phyloP scores from a whole-genome alignment of 2,888 invertebrate genomes.

The Alitta virens region DNA sequence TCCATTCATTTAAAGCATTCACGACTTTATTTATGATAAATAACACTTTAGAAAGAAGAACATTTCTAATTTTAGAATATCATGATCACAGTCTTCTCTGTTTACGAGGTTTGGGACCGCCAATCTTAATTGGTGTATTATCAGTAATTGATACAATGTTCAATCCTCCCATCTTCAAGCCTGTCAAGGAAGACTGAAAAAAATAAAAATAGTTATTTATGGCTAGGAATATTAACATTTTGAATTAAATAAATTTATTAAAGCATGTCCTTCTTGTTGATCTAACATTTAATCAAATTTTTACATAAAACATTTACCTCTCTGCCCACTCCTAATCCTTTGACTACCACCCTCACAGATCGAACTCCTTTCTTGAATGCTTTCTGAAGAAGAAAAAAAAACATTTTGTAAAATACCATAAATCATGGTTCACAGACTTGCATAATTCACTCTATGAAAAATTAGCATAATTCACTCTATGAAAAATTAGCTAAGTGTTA shows the following conservation, averaged over 20 bases:
- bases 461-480: too few relatives aligned
- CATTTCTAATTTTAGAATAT: too few relatives aligned
- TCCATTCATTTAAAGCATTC: too few relatives aligned
- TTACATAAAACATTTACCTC: constrained; percentile 65
- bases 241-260: not conserved
- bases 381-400: too few relatives aligned
- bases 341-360: constrained; percentile 74
- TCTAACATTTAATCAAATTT: too few relatives aligned
- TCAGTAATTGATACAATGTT: constrained; percentile 92
- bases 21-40: too few relatives aligned
- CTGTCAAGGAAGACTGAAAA: constrained; percentile 84
- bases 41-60: too few relatives aligned
- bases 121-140: constrained; percentile 25
- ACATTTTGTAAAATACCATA: too few relatives aligned
- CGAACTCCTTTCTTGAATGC: constrained; percentile 66
- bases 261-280: too few relatives aligned
- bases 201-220: not conserved
- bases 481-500: too few relatives aligned
- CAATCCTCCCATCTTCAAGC: constrained; percentile 86
- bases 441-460: too few relatives aligned
- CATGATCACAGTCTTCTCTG: constrained; percentile 19
- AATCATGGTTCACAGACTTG: too few relatives aligned
- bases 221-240: not conserved
- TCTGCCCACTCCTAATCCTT: constrained; percentile 85
- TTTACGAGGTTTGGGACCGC: constrained; percentile 26